A percentile compares a stretch with the other conserved stretches of the same genome.
phyloP scores from a whole-genome alignment of 2,888 invertebrate species.

The Spisula solida region DNA sequence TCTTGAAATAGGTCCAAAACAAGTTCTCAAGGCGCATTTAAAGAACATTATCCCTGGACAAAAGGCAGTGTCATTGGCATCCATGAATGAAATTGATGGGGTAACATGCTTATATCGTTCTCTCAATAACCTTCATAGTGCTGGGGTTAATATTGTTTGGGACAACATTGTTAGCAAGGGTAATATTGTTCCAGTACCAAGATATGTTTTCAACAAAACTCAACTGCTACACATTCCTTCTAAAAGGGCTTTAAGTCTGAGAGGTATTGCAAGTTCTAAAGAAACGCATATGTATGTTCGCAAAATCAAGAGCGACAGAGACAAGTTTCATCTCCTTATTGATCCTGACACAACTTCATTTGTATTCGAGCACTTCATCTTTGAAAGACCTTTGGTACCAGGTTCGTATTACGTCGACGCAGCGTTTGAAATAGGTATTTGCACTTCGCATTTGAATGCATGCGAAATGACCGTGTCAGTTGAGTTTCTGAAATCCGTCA shows the following conservation, averaged over 20 bases:
- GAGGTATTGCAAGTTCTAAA: constrained; percentile 25
- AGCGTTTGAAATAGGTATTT: constrained; percentile 52
- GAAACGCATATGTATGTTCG: constrained; percentile 38
- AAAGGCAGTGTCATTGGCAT: constrained; percentile 18
- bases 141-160: constrained; percentile 39
- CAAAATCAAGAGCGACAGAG: not conserved
- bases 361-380: constrained; percentile 69
- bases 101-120: constrained; percentile 7
- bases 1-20: constrained; percentile 80
- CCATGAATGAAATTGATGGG: constrained; percentile 45
- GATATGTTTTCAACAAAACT: constrained; percentile 70
- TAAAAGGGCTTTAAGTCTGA: constrained; percentile 20
- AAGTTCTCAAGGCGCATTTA: constrained; percentile 63
- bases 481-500: constrained; percentile 27
- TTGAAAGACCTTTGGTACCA: constrained; percentile 60
- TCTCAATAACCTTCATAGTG: constrained; percentile 27
- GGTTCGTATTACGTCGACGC: constrained; percentile 72
- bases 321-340: constrained; percentile 49
- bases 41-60: constrained; percentile 23
- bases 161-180: constrained; percentile 37
- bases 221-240: constrained; percentile 55
- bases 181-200: constrained; percentile 64
- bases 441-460: not conserved
- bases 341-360: constrained; percentile 59
- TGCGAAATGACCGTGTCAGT: constrained; percentile 19